phyloP scores from a whole-genome alignment of 2,888 invertebrate genomes.

The Caenorhabditis afra region DNA sequence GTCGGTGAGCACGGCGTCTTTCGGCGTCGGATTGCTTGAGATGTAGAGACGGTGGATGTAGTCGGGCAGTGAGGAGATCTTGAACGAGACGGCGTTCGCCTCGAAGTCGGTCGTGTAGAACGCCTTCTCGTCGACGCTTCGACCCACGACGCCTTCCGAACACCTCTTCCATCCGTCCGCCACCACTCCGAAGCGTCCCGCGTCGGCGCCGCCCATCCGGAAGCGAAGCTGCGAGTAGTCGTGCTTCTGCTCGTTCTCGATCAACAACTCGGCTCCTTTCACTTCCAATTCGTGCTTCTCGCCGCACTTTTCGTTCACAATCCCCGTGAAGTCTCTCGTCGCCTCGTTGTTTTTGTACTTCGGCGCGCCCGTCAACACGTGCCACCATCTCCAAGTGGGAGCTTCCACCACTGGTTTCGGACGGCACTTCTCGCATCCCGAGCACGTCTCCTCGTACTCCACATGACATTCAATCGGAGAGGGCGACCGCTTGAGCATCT shows the following conservation, averaged over 20 bases:
- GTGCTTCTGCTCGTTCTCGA: conserved; percentile 60
- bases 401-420: conserved; percentile 50
- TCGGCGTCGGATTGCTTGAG: conserved; percentile 42
- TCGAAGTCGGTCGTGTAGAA: conserved; percentile 63
- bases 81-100: conserved; percentile 54
- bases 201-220: conserved; percentile 53
- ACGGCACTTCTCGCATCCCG: conserved; percentile 74
- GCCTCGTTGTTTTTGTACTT: conserved; percentile 52
- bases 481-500: conserved; percentile 75
- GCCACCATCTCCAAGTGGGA: conserved; percentile 72
- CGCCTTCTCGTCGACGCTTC: conserved; percentile 17
- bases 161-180: conserved; percentile 56
- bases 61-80: conserved; percentile 59
- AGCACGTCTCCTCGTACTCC: conserved; percentile 72
- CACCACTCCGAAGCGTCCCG: conserved; percentile 60
- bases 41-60: conserved; percentile 54
- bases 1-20: conserved; percentile 38
- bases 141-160: conserved; percentile 43
- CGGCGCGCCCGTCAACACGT: conserved; percentile 69
- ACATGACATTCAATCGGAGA: conserved; percentile 60
- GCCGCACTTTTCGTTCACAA: conserved; percentile 70
- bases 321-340: conserved; percentile 61
- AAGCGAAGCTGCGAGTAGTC: conserved; percentile 56
- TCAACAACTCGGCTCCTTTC: conserved; percentile 55
- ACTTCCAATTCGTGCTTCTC: conserved; percentile 38